Conservation (phyloP, 2,888 invertebrate genomes). For the Leptinotarsa juncta region DNA sequence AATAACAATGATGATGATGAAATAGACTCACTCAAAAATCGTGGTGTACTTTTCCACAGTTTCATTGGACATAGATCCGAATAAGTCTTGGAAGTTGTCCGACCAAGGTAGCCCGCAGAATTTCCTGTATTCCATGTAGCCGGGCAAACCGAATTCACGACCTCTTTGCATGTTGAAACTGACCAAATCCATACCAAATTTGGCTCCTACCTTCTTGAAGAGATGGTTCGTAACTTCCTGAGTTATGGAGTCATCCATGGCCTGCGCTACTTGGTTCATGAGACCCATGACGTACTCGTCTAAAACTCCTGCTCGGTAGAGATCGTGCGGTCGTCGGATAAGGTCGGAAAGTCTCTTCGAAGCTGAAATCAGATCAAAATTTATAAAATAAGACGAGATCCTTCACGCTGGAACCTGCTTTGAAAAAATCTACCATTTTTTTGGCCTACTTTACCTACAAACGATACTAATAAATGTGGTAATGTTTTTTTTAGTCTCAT, state of each 20-base stretch:
- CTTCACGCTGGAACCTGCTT: too few species aligned
- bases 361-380: constrained; percentile 69
- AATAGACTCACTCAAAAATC: constrained; percentile 78
- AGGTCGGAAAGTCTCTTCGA: constrained; percentile 89
- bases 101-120: constrained; percentile 88
- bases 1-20: not conserved
- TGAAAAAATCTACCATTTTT: too few species aligned
- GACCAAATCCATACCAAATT: constrained; percentile 90
- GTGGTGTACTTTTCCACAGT: constrained; percentile 85
- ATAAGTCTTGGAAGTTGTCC: constrained; percentile 82
- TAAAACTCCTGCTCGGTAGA: constrained; percentile 89
- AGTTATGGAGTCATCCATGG: constrained; percentile 94
- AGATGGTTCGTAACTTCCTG: constrained; percentile 91
- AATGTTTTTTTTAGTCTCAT: too few species aligned
- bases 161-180: constrained; percentile 95
- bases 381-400: not conserved
- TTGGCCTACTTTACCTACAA: too few species aligned
- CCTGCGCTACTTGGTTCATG: constrained; percentile 94
- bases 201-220: constrained; percentile 81
- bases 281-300: constrained; percentile 94
- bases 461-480: too few species aligned
- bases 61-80: constrained; percentile 89
- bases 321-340: constrained; percentile 88
- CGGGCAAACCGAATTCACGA: constrained; percentile 90
- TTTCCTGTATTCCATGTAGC: constrained; percentile 93